A percentile compares a stretch with the other conserved stretches of the same genome.
phyloP scores from a whole-genome alignment of 2,797 vertebrate genomes.

The Sebastes reedi region DNA sequence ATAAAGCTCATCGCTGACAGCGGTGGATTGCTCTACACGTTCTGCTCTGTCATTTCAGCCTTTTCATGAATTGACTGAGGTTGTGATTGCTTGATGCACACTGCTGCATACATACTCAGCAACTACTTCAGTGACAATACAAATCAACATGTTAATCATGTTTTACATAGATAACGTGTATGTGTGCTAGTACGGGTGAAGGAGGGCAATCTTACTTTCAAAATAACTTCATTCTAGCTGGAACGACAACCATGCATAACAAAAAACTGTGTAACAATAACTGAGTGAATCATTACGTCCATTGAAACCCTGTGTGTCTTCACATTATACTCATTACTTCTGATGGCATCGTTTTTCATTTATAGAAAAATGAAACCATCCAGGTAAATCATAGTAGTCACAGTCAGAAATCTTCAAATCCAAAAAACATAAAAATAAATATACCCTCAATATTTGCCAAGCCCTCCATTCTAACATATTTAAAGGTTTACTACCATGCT shows the following conservation, averaged over 20 bases:
- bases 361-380: not conserved
- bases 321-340: not conserved
- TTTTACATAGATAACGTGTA: not conserved
- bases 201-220: not conserved
- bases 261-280: not conserved
- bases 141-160: slow-evolving; percentile 11
- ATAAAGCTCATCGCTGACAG: slow-evolving; percentile 6
- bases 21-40: not conserved
- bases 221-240: not conserved
- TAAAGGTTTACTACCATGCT: not conserved
- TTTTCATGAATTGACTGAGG: slow-evolving; percentile 28
- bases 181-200: not conserved
- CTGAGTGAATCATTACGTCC: not conserved
- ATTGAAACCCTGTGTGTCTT: not conserved
- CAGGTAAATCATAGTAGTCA: not conserved
- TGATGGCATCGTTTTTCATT: not conserved
- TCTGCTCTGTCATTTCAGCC: slow-evolving; percentile 18
- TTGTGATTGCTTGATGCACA: slow-evolving; percentile 17
- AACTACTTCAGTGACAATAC: not conserved
- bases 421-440: not conserved
- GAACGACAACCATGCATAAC: not conserved
- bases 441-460: not conserved
- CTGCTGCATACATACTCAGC: not conserved
- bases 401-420: not conserved
- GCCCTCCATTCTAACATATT: not conserved